phyloP scores from a whole-genome alignment of 2,113 vertebrate genomes.

The zebrafish (Danio rerio) region GRCz12tu NC_133177.1:44377001-44377500 shows the following conservation, averaged over 20 bases:
- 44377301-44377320: not conserved
- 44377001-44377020: too few relatives aligned
- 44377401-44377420: constrained; percentile 13
- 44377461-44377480: constrained; percentile 14
- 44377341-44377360: not conserved
- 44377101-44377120: too few relatives aligned
- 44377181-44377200: too few relatives aligned
- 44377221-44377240: too few relatives aligned
- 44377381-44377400: not conserved
- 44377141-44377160: too few relatives aligned
- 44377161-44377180: too few relatives aligned
- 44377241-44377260: not conserved
- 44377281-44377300: not conserved
- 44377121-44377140: too few relatives aligned
- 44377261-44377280: not conserved
- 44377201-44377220: too few relatives aligned
- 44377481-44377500: constrained; percentile 16
- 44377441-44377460: not conserved
- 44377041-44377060: too few relatives aligned
- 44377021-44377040: too few relatives aligned
- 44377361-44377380: not conserved
- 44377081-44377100: too few relatives aligned
- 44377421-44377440: constrained; percentile 22
- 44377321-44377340: constrained; percentile 5
- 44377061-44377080: too few relatives aligned